Conservation (phyloP, 2,113 vertebrate species). For the Steatornis caripensis region DNA sequence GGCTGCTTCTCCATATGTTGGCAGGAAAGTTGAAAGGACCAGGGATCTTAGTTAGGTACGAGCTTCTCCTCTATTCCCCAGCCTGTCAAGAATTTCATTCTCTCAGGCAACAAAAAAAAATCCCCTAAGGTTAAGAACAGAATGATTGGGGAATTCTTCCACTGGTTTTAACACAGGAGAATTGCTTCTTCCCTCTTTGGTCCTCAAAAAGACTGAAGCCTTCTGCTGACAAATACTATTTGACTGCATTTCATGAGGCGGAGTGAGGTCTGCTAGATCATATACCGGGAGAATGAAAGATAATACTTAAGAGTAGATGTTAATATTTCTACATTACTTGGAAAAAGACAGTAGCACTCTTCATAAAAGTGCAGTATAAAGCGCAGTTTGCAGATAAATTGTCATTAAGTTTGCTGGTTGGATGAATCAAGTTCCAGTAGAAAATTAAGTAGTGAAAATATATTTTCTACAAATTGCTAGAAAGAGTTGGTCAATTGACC, state of each 20-base stretch:
- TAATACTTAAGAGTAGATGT: neutral
- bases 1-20: neutral
- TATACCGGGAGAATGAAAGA: neutral
- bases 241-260: neutral
- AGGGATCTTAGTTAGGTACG: neutral
- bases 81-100: neutral
- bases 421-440: slow-evolving; percentile 49
- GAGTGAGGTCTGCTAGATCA: neutral
- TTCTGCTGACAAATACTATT: neutral
- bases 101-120: neutral
- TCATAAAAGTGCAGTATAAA: neutral
- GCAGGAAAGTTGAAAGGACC: neutral
- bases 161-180: neutral
- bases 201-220: neutral
- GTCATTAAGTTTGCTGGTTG: slow-evolving; percentile 10
- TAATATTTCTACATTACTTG: neutral
- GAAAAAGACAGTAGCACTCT: neutral
- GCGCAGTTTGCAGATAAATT: neutral
- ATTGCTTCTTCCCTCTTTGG: neutral
- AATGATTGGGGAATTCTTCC: neutral
- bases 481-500: slow-evolving; percentile 44
- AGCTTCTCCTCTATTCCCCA: neutral
- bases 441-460: slow-evolving; percentile 57
- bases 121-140: neutral
- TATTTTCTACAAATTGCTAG: slow-evolving; percentile 58